Percentiles rank a stretch among this genome's conserved stretches.
Conservation (phyloP, 2,113 vertebrate genomes). For the Oxyura jamaicensis region DNA sequence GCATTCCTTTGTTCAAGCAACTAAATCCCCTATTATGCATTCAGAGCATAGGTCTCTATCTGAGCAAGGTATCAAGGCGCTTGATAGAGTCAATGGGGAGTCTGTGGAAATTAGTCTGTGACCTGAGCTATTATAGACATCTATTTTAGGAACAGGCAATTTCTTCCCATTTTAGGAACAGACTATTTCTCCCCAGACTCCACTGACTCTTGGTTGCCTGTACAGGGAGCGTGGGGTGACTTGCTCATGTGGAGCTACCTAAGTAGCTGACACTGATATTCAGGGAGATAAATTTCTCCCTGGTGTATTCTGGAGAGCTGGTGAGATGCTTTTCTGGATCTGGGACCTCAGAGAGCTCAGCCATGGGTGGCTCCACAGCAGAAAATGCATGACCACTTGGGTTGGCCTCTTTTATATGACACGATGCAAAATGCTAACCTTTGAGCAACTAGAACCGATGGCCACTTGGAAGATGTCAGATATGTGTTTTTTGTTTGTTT, state of each 20-base stretch:
- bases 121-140: background rate
- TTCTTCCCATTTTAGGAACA: background rate
- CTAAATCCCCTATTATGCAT: background rate
- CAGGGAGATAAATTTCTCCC: background rate
- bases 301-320: background rate
- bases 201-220: background rate
- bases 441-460: background rate
- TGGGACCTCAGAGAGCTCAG: background rate
- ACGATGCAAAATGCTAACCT: background rate
- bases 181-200: background rate
- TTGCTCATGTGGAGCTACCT: background rate
- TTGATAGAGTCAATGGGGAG: accelerated
- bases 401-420: background rate
- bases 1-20: accelerated
- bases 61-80: background rate
- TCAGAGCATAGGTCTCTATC: background rate
- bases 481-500: background rate
- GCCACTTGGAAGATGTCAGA: background rate
- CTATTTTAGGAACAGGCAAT: background rate
- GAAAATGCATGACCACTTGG: accelerated
- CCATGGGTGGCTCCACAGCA: background rate
- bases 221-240: accelerated
- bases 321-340: background rate
- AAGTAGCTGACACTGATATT: background rate
- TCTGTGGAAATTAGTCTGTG: background rate